These are phyloP conservation scores for Hippasteria phrygiana DNA, from an alignment of 53 echinoderm and acorn worm genomes.

Conservation along the genomic window DNA sequence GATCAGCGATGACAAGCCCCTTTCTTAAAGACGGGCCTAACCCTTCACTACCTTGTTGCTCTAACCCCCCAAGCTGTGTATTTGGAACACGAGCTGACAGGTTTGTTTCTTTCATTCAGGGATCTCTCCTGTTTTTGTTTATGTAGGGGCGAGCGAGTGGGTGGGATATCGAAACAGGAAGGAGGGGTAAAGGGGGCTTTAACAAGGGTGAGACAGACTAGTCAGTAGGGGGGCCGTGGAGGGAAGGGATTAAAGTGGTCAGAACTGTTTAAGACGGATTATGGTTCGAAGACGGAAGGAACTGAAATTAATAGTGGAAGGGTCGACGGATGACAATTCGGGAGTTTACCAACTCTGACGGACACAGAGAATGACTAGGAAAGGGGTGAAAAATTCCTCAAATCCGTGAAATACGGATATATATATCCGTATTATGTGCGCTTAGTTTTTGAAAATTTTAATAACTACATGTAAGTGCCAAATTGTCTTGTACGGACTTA, in stretches of 20 bases:
- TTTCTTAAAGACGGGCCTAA: not conserved
- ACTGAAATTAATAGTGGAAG: not conserved
- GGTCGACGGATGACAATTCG: not conserved
- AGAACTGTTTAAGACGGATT: not conserved
- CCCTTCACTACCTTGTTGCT: conserved; percentile 8
- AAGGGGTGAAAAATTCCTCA: no score
- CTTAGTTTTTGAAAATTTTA: no score
- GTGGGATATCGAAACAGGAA: not conserved
- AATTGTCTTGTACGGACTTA: no score
- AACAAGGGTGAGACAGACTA: not conserved
- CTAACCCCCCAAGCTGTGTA: conserved; percentile 3
- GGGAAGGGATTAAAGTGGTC: not conserved
- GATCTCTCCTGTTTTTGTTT: not conserved
- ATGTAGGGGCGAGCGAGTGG: not conserved
- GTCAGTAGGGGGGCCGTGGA: not conserved
- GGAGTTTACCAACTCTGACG: no score
- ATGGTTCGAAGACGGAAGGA: not conserved
- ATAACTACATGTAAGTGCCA: no score
- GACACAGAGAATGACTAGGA: no score
- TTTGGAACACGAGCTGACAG: conserved; percentile 11
- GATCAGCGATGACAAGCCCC: conserved; percentile 15
- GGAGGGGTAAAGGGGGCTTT: not conserved
- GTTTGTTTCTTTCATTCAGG: not conserved
- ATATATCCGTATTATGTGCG: no score
- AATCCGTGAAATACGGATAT: no score